Evolutionary conservation across 2,797 vertebrate genomes (phyloP).

Genomic region (Pipistrellus kuhlii): DNA sequence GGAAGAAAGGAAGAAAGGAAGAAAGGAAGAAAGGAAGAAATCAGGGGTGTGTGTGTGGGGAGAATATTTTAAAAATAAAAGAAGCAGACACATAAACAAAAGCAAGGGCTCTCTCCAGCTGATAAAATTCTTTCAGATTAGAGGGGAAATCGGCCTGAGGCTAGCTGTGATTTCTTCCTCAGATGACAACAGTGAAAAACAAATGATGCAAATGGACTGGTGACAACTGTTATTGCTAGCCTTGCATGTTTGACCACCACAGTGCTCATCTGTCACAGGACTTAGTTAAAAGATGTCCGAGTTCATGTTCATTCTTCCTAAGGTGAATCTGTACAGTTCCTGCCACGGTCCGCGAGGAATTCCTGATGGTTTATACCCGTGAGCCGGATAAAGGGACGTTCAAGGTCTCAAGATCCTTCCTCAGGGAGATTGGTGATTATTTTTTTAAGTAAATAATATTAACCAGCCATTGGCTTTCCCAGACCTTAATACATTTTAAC

Average conservation of each 20-base stretch:
- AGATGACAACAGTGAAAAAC: not conserved
- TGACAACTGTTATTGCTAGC: rapidly evolving
- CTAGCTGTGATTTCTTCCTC: constrained; percentile 23
- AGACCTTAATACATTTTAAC: constrained; percentile 69
- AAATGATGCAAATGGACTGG: not conserved
- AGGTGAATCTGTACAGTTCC: not conserved
- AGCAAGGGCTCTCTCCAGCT: constrained; percentile 52
- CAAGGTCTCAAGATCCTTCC: not conserved
- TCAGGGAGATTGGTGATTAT: not conserved
- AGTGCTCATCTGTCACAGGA: not conserved
- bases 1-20: too few relatives aligned
- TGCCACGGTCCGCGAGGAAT: not conserved
- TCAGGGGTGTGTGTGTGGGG: rapidly evolving
- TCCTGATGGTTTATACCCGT: rapidly evolving
- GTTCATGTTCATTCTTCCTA: not conserved
- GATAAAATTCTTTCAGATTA: constrained; percentile 41
- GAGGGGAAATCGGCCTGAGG: not conserved
- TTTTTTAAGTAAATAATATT: not conserved
- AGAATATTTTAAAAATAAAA: not conserved
- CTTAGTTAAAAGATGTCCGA: rapidly evolving
- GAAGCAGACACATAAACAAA: not conserved
- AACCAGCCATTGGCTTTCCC: constrained; percentile 38
- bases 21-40: not conserved
- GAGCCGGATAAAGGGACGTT: not conserved
- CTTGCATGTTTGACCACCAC: not conserved